A percentile compares a stretch with the other conserved stretches of the same genome.
Conservation (phyloP, 2,113 vertebrate species). For the Propithecus coquereli region DNA sequence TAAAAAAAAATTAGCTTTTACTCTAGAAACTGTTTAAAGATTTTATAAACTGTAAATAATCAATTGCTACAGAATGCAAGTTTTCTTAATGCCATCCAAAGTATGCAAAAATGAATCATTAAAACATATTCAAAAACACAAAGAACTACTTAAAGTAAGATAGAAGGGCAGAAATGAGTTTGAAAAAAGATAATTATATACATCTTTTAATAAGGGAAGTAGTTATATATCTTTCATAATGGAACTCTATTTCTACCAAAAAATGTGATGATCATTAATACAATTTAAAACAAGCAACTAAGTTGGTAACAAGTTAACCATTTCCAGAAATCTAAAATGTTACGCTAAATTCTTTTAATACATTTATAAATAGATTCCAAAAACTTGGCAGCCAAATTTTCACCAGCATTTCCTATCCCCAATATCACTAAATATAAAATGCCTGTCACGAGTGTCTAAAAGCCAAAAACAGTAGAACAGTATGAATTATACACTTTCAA, state of each 20-base stretch:
- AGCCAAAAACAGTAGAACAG: neutral
- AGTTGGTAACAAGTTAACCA: neutral
- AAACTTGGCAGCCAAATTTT: neutral
- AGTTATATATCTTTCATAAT: slow-evolving; percentile 12
- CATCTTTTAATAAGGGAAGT: neutral
- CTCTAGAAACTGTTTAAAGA: neutral
- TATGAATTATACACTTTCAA: neutral
- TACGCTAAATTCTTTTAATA: neutral
- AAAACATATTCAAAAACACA: slow-evolving; percentile 6
- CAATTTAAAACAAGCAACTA: slow-evolving; percentile 13
- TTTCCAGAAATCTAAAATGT: slow-evolving; percentile 4
- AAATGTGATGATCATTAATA: neutral
- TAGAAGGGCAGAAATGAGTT: neutral
- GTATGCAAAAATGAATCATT: neutral
- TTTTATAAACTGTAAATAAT: slow-evolving; percentile 17
- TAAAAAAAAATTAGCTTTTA: slow-evolving; percentile 54
- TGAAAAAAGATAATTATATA: neutral
- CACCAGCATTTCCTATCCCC: neutral
- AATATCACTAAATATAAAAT: neutral
- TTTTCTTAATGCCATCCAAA: slow-evolving; percentile 29
- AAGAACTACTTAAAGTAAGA: neutral
- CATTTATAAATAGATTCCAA: neutral
- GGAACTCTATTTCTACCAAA: slow-evolving; percentile 26
- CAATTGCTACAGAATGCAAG: neutral
- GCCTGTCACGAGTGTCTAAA: neutral